Base-by-base conservation (phyloP, 2,888 invertebrate genomes). In the Tetranychus piercei region DNA sequence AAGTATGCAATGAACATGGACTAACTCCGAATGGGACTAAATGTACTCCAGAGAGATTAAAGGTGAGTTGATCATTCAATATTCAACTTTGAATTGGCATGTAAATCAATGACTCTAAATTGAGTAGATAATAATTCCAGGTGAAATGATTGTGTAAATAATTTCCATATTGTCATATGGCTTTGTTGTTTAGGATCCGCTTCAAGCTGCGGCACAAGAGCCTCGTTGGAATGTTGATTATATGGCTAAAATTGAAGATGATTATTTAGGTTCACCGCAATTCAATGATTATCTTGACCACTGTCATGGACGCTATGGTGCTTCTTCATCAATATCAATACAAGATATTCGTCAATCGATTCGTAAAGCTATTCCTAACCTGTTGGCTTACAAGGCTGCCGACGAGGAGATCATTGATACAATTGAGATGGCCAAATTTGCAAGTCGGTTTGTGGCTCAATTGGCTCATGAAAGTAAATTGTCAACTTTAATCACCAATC, bases 401-500 rank as follows among this genome's bases (percentile, higher is more conserved):
- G 69, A 69, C 15, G 69, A 69, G 20, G 22, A 69, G 34, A 69
- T 69, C 11, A 20, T 20, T 11, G 22, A 23, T 23, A 69, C 69
- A 69, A 23, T 69, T 5, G 22, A 20, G 18, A 23, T 20, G 34
- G 69, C 69, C 8, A 20, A 69, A 23, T 69, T 69, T 69, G 69
- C 69, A 20, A 69, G 69, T 23, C 69, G 69, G 20, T 69, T 69
- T 22, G 20, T 69, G 69, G 34, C 20, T 6, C 20, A 23, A 23
- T 69, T 69, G 22, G 69, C 69, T 6, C 34, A 69, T 69, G 69
- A 69, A 69, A 23, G 22, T 69, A 20, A 69, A 69, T 69, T 69
- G 20, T 69, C 34, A 20, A 69, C 69, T 69, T 69, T 69, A 69
- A 69, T 69, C 69, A 69, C 69, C 20, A 20, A 69, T 23, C 11